phyloP scores from a whole-genome alignment of 2,888 invertebrate species.

The Plutella xylostella region DNA sequence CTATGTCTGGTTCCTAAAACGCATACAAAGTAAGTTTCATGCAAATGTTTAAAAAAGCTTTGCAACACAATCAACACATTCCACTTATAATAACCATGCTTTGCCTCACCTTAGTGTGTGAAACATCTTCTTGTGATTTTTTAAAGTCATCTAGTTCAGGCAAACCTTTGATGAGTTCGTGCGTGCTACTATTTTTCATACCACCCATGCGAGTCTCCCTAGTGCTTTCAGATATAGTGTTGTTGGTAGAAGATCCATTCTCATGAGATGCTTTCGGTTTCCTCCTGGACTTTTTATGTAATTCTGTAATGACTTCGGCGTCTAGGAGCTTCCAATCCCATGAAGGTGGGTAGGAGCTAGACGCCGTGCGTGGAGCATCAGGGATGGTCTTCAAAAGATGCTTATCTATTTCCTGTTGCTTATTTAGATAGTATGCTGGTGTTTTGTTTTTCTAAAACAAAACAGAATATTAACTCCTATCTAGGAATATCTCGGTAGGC shows the following conservation, averaged over 20 bases:
- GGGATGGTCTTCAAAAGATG: conserved; percentile 77
- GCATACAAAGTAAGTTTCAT: conserved; percentile 48
- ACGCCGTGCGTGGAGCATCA: conserved; percentile 84
- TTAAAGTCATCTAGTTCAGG: conserved; percentile 48
- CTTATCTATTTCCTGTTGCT: conserved; percentile 82
- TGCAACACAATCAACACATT: conserved; percentile 49
- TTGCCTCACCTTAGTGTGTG: conserved; percentile 42
- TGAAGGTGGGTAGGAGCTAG: conserved; percentile 73
- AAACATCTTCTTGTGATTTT: conserved; percentile 6
- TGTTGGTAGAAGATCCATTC: conserved; percentile 59
- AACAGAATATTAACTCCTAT: no score
- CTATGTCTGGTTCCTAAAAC: conserved; percentile 48
- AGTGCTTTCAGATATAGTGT: conserved; percentile 38
- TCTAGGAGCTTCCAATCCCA: conserved; percentile 81
- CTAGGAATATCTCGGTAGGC: no score
- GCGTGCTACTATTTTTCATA: conserved; percentile 59
- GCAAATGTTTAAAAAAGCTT: conserved; percentile 56
- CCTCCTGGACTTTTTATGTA: conserved; percentile 49
- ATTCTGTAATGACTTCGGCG: conserved; percentile 52
- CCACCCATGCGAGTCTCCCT: conserved; percentile 30
- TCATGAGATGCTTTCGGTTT: conserved; percentile 50
- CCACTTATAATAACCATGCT: conserved; percentile 30
- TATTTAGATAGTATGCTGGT: conserved; percentile 81
- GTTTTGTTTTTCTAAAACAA: conserved; percentile 82
- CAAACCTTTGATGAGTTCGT: conserved; percentile 52